A percentile compares a stretch with the other conserved stretches of the same genome.
phyloP scores from a whole-genome alignment of 1,140 invertebrate species.

The Cotesia glomerata region DNA sequence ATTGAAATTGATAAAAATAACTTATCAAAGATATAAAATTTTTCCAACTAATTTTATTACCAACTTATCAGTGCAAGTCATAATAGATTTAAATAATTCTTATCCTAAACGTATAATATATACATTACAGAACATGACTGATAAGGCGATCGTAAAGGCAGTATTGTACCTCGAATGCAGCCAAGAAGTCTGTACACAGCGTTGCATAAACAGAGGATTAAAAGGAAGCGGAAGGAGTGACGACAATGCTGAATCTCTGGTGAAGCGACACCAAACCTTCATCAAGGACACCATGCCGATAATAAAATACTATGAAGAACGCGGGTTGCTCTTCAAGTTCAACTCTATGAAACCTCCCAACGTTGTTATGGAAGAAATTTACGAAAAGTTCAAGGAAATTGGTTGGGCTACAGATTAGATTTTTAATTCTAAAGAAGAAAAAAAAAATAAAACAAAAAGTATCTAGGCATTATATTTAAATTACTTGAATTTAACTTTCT shows the following conservation, averaged over 20 bases:
- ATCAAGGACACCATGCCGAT: conserved; percentile 92
- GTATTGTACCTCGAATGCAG: conserved; percentile 94
- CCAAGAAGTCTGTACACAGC: conserved; percentile 80
- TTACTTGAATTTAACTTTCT: too few species aligned
- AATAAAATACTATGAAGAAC: conserved; percentile 81
- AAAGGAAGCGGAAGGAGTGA: conserved; percentile 91
- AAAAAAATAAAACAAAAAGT: too few species aligned
- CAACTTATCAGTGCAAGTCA: too few species aligned
- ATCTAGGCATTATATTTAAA: too few species aligned
- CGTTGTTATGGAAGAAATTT: conserved; percentile 73
- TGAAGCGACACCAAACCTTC: conserved; percentile 91
- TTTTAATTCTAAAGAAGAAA: too few species aligned
- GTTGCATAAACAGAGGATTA: conserved; percentile 86
- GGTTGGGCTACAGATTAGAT: conserved; percentile 43
- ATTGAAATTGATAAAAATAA: too few species aligned
- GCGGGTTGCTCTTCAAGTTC: conserved; percentile 79
- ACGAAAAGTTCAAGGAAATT: conserved; percentile 55
- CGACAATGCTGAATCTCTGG: conserved; percentile 91
- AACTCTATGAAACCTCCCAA: conserved; percentile 74
- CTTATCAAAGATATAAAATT: too few species aligned
- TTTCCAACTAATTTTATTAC: too few species aligned
- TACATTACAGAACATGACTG: conserved; percentile 72
- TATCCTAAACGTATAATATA: too few species aligned
- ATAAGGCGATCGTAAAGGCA: conserved; percentile 85
- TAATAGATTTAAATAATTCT: too few species aligned